Evolutionary conservation across 2,888 invertebrate genomes (phyloP).

Genomic region (Didymodactylos carnosus): DNA sequence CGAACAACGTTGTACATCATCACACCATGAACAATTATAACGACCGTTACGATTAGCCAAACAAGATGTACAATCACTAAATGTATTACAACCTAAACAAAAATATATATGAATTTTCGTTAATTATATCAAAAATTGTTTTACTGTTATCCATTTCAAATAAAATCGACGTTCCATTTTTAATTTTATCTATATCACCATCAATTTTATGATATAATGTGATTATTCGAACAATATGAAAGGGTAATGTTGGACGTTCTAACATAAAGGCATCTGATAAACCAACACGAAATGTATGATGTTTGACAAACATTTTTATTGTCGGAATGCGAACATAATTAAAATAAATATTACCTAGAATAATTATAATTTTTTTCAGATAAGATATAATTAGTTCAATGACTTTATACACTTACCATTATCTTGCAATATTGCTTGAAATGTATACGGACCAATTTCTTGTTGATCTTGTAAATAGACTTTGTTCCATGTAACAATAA

Average conservation of each 20-base stretch:
- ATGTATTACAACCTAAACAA: slow-evolving; percentile 18
- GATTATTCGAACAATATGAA: slow-evolving; percentile 50
- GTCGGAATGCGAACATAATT: slow-evolving; percentile 12
- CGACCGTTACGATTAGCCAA: not conserved
- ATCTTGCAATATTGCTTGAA: slow-evolving; percentile 64
- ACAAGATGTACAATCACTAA: not conserved
- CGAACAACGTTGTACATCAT: slow-evolving; percentile 56
- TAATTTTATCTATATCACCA: not conserved
- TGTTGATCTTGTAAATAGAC: slow-evolving; percentile 56
- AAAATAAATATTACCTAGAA: slow-evolving; percentile 28
- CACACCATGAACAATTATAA: slow-evolving; percentile 65
- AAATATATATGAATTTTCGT: not conserved
- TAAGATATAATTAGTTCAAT: no score
- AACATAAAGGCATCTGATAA: slow-evolving; percentile 85
- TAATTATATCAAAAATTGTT: no score
- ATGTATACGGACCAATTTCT: slow-evolving; percentile 56
- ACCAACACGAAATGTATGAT: slow-evolving; percentile 91
- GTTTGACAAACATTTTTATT: slow-evolving; percentile 19
- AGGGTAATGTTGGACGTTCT: slow-evolving; percentile 46
- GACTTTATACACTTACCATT: slow-evolving; percentile 44
- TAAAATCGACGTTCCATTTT: not conserved
- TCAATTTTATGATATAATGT: not conserved
- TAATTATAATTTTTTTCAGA: not conserved
- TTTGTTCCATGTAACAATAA: slow-evolving; percentile 81
- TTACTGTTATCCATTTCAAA: not conserved